These are phyloP conservation scores for Eulemur rubriventer DNA, from an alignment of 2,797 vertebrate genomes.

Conservation along the genomic window DNA sequence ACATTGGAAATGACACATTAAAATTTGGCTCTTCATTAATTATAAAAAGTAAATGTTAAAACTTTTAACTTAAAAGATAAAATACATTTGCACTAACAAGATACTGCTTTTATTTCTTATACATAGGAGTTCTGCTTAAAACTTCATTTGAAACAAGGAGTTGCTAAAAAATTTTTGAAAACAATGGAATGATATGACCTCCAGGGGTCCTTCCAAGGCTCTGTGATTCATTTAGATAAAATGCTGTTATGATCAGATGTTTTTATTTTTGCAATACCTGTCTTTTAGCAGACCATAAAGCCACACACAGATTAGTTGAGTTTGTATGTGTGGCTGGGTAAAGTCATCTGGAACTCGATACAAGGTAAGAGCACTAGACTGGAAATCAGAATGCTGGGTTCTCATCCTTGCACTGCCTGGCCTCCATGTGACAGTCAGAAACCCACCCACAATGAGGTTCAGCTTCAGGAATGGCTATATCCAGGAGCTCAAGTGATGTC, in stretches of 20 bases:
- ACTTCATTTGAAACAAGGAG: neutral
- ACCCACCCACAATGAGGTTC: neutral
- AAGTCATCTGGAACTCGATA: neutral
- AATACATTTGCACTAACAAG: neutral
- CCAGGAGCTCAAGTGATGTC: neutral
- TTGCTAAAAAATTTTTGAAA: slow-evolving; percentile 43
- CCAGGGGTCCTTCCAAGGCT: neutral
- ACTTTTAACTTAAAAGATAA: slow-evolving; percentile 33
- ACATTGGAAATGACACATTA: neutral
- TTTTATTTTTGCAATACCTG: slow-evolving; percentile 32
- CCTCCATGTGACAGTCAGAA: neutral
- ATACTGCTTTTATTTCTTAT: neutral
- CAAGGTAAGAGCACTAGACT: neutral
- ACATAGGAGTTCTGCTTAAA: neutral
- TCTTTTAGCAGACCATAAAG: neutral
- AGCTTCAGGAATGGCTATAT: neutral
- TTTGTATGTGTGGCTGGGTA: neutral
- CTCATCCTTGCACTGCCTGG: neutral
- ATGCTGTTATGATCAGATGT: neutral
- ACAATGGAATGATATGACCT: neutral
- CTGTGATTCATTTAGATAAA: slow-evolving; percentile 14
- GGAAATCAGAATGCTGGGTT: neutral
- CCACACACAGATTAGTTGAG: neutral
- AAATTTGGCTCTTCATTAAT: slow-evolving; percentile 13
- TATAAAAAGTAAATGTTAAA: slow-evolving; percentile 29